Percentiles rank a stretch among this genome's conserved stretches.
Conservation (phyloP, 2,797 vertebrate genomes). For the Mus caroli region DNA sequence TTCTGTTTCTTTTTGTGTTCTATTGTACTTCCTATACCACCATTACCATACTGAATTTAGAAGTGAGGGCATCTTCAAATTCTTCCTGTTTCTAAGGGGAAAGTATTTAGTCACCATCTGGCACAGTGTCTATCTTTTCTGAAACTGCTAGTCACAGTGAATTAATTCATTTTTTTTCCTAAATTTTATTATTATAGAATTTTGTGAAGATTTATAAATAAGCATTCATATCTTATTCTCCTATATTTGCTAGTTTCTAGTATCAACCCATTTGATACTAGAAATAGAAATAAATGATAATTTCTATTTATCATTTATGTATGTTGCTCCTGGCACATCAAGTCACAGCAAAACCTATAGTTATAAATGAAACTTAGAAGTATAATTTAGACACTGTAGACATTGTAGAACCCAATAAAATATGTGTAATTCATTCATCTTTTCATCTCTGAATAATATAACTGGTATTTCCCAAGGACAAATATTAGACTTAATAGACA, state of each 20-base stretch:
- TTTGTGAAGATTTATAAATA: constrained; percentile 14
- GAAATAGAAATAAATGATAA: too few relatives aligned
- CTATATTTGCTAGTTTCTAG: neutral
- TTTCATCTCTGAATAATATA: neutral
- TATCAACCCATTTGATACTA: too few relatives aligned
- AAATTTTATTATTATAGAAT: neutral
- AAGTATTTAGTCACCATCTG: neutral
- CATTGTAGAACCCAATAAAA: constrained; percentile 5
- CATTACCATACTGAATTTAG: neutral
- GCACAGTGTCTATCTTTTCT: neutral
- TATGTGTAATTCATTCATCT: neutral
- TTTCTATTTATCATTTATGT: neutral
- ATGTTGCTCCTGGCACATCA: neutral
- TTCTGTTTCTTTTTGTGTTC: neutral
- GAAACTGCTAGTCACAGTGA: neutral
- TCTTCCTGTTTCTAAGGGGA: neutral
- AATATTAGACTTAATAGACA: neutral
- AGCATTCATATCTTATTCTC: neutral
- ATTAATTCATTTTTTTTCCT: neutral
- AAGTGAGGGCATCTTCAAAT: neutral
- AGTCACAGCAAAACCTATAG: neutral
- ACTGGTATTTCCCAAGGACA: neutral
- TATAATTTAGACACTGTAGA: neutral
- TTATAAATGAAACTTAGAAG: neutral
- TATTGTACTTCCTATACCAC: neutral